Evolutionary conservation across 2,888 invertebrate genomes (phyloP), one percentile per base, ranked within the genome.

Genomic region (Furcula furcula): DNA sequence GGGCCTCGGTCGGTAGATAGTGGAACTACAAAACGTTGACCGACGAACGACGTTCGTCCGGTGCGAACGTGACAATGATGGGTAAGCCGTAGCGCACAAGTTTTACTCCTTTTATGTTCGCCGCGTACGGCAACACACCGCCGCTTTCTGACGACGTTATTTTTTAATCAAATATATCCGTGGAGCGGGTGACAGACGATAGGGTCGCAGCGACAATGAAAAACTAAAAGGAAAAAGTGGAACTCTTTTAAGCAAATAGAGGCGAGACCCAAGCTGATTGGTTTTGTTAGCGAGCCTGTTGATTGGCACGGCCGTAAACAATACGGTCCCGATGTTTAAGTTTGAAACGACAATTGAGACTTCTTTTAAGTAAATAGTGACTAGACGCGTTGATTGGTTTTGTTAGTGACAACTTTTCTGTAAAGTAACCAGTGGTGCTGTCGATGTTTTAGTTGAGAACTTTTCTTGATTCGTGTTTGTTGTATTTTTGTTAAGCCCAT

Each of bases 131-230:
- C 73, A 56, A 55, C 47, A 65, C 63, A 72, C 72, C 54, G 66
- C 70, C 81, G 79, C 73, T 80, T 87, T 86, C 88, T 87, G 88
- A 86, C 87, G 89, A 88, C 88, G 87, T 89, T 89, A 89, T 89
- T 89, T 89, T 89, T 89, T 89, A 89, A 89, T 89, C 89, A 89
- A 89, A 89, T 89, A 89, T 89, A 89, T 88, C 88, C 89, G 70
- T 75, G 77, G 80, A 77, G 66, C 85, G 84, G 80, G 81, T 85
- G 87, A 88, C 84, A 84, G 75, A 74, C 82, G 84, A 83, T 85
- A 85, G 87, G 88, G 87, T 84, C 79, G 82, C 71, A 77, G 69
- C 70, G 81, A 72, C 79, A 82, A 74, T 79, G 78, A 73, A 78
- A 83, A 86, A 80, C 78, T 76, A 87, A 87, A 87, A 86, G 75